Conservation (phyloP, 2,888 invertebrate species). For the Venusia cambrica region DNA sequence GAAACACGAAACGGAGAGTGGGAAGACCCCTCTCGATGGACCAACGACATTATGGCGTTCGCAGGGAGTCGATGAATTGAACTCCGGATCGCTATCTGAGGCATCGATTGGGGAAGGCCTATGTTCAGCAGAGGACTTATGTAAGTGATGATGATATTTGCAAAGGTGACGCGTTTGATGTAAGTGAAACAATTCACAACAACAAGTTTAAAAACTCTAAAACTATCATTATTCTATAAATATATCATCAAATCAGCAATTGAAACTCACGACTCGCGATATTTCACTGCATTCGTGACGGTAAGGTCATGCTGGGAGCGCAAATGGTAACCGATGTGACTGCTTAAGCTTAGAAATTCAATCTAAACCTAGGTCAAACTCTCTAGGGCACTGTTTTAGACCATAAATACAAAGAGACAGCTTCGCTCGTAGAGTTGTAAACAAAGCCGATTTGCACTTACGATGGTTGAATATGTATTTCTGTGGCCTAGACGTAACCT, state of each 20-base stretch:
- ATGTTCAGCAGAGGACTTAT: no score
- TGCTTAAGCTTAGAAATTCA: constrained; percentile 54
- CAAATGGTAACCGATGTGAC: constrained; percentile 53
- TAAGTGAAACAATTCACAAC: constrained; percentile 11
- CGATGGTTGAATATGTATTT: constrained; percentile 29
- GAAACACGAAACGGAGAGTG: no score
- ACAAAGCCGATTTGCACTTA: constrained; percentile 34
- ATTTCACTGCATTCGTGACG: constrained; percentile 62
- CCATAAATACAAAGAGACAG: constrained; percentile 34
- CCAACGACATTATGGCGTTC: no score
- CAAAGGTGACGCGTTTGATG: constrained; percentile 1
- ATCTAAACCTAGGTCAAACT: constrained; percentile 65
- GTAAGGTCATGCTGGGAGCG: constrained; percentile 56
- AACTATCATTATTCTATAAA: constrained; percentile 29
- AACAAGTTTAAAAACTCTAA: constrained; percentile 17
- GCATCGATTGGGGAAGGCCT: no score
- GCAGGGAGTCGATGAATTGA: no score
- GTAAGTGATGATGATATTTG: no score
- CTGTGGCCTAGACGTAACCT: constrained; percentile 23
- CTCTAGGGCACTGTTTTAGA: constrained; percentile 50
- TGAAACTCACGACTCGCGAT: constrained; percentile 51
- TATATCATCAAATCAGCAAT: constrained; percentile 39
- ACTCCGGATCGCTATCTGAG: no score
- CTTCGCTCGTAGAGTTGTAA: constrained; percentile 32
- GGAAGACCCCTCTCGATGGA: no score